A percentile compares a stretch with the other conserved stretches of the same genome.
Evolutionary conservation across 2,888 invertebrate species (phyloP).

Genomic region (Clepsis dumicolana): DNA sequence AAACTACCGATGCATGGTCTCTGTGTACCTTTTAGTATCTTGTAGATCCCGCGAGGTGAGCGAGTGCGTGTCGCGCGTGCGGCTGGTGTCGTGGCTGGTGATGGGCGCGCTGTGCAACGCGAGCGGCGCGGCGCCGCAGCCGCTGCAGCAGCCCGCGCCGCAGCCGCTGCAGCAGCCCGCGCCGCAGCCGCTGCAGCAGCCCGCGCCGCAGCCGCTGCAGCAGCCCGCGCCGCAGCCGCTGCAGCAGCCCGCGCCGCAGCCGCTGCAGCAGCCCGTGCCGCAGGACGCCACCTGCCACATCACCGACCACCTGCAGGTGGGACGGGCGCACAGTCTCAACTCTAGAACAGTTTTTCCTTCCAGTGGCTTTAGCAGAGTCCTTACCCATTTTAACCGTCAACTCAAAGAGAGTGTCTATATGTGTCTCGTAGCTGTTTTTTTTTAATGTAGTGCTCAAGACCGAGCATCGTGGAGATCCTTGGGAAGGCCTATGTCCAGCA

Average conservation of each 20-base stretch:
- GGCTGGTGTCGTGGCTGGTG: constrained; percentile 97
- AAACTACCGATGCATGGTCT: too few species aligned
- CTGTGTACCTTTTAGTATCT: background rate
- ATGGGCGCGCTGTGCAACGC: constrained; percentile 97
- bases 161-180: constrained; percentile 92
- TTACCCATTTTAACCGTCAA: too few species aligned
- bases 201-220: constrained; percentile 66
- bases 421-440: too few species aligned
- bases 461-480: too few species aligned
- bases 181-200: constrained; percentile 91
- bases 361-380: too few species aligned
- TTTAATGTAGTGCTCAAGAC: too few species aligned
- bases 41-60: constrained; percentile 94
- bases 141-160: constrained; percentile 90
- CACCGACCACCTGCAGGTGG: constrained; percentile 98
- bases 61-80: constrained; percentile 98
- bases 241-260: constrained; percentile 55
- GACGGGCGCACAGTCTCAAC: too few species aligned
- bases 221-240: constrained; percentile 96
- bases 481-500: too few species aligned
- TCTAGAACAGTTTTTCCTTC: too few species aligned
- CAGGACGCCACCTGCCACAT: constrained; percentile 98
- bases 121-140: constrained; percentile 53
- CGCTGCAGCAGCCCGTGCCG: constrained; percentile 94
- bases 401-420: too few species aligned